Conservation (phyloP, 1,140 invertebrate species). For the Caenorhabditis inopinata region DNA sequence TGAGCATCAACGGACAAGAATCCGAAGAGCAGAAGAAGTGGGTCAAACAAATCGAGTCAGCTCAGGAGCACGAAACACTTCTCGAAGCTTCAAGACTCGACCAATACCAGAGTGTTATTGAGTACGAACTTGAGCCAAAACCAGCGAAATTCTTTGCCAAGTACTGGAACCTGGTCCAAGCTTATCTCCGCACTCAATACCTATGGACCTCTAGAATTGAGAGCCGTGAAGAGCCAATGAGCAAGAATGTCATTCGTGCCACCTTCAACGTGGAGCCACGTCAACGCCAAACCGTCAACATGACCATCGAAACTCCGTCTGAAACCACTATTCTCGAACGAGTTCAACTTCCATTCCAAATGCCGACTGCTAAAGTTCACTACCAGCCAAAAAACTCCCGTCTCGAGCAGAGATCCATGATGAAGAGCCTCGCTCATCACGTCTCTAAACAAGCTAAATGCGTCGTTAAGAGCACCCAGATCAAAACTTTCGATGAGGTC, state of each 20-base stretch:
- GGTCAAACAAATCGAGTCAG: slow-evolving; percentile 31
- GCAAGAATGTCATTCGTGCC: not conserved
- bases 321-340: slow-evolving; percentile 17
- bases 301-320: slow-evolving; percentile 29
- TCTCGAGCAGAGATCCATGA: not conserved
- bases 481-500: slow-evolving; percentile 43
- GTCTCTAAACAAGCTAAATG: slow-evolving; percentile 26
- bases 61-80: slow-evolving; percentile 12
- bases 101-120: slow-evolving; percentile 41
- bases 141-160: not conserved
- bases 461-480: slow-evolving; percentile 34
- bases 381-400: not conserved
- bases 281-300: slow-evolving; percentile 34
- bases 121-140: slow-evolving; percentile 36
- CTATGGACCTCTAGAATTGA: not conserved
- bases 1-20: slow-evolving; percentile 45
- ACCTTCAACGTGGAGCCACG: slow-evolving; percentile 36
- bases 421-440: not conserved
- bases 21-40: slow-evolving; percentile 32
- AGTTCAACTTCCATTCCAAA: slow-evolving; percentile 33
- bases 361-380: slow-evolving; percentile 24
- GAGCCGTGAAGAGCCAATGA: not conserved
- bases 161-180: slow-evolving; percentile 9
- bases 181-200: not conserved
- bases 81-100: slow-evolving; percentile 34